Evolutionary conservation across 2,797 vertebrate genomes (phyloP).

Genomic region (Zalophus californianus): DNA sequence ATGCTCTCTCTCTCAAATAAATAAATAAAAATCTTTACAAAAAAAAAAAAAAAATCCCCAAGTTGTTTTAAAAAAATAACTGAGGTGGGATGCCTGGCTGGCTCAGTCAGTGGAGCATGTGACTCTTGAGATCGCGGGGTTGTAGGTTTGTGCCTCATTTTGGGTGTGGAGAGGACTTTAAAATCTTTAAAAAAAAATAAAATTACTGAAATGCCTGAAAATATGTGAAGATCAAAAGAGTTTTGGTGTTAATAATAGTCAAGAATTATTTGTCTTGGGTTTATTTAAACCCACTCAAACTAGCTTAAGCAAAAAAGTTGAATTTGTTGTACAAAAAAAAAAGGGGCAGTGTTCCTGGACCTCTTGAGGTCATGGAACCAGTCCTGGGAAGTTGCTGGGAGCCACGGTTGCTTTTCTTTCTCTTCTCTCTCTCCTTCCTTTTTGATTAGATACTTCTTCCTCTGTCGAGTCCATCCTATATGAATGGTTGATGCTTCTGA

Average conservation of each 20-base stretch:
- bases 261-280: constrained; percentile 16
- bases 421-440: not conserved
- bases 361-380: not conserved
- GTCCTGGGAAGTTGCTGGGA: not conserved
- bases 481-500: constrained; percentile 2
- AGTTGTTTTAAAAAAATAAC: not conserved
- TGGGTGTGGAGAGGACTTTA: not conserved
- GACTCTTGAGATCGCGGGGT: not conserved
- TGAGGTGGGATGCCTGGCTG: too few species aligned
- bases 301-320: not conserved
- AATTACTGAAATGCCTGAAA: not conserved
- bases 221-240: not conserved
- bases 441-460: not conserved
- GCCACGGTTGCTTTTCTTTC: not conserved
- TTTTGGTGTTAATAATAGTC: not conserved
- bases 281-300: not conserved
- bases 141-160: not conserved
- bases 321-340: not conserved
- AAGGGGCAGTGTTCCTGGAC: not conserved
- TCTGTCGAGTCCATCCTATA: not conserved
- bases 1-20: not conserved
- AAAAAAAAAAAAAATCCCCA: not conserved
- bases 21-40: not conserved
- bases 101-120: not conserved
- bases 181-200: not conserved